Base-by-base conservation (phyloP, 2,797 vertebrate genomes). In the Myotis planiceps region DNA sequence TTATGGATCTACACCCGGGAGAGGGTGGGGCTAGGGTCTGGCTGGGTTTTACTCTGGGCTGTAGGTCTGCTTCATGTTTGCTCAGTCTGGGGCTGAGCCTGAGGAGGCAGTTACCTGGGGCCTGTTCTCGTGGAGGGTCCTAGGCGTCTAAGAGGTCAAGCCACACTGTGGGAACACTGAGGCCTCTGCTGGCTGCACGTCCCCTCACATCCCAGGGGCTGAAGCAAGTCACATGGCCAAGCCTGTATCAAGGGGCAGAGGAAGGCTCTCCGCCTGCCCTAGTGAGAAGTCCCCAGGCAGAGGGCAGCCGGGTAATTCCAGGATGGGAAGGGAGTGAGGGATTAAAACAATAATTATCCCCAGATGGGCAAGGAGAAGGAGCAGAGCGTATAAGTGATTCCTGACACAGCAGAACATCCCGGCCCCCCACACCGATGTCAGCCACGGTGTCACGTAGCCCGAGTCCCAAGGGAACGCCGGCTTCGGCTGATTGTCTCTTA, bases 391-490 rank as follows among this genome's bases (percentile, higher is more conserved):
- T 6, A 9, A 49, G 12, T 0, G 18, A 74, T 53, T 27, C 16
- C n/a, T 3, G 0, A 60, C 37, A 32, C 83, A 37, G 84, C 83
- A 42, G 75, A 71, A 51, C 23, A 8, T 71, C 21, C 86, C 45
- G 19, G 32, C 16, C 51, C 13, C 5, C 13, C 4, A 0, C 37
- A 45, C 2, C 0, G 1, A 18, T 25, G 29, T 63, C 71, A 71
- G 66, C 14, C 10, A 19, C 21, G 49, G 74, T 25, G 29, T 65
- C 85, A 1, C 25, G 37, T 92, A 34, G 0, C 10, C 60, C 55
- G 1, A 0, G 0, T 18, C 68, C 88, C 2, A 0, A 32, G 76
- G 68, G 84, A 49, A 68, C n/a, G 3, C 13, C 0, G 1, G 8
- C 65, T 85, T 58, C 89, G 87, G 65, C 29, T 2, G 69, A n/a